Conservation (phyloP, 2,888 invertebrate genomes). For the Myopa testacea region DNA sequence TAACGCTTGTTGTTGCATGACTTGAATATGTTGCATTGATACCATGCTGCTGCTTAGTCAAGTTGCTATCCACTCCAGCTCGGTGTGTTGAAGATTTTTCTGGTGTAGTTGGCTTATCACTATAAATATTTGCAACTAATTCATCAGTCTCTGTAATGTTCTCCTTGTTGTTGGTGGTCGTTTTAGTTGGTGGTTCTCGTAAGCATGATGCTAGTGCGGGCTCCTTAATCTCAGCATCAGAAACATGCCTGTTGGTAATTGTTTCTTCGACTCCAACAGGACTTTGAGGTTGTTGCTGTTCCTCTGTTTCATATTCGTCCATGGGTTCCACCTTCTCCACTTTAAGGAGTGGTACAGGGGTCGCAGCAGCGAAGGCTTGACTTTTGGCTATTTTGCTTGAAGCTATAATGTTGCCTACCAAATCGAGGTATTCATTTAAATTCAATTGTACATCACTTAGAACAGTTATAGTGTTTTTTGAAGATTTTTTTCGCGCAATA, state of each 20-base stretch:
- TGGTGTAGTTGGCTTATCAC: slow-evolving; percentile 40
- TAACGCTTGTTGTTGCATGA: slow-evolving; percentile 66
- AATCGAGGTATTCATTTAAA: slow-evolving; percentile 65
- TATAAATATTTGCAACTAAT: slow-evolving; percentile 51
- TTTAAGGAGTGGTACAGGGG: slow-evolving; percentile 61
- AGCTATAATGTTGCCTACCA: slow-evolving; percentile 67
- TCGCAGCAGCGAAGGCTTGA: slow-evolving; percentile 53
- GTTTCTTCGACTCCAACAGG: not conserved
- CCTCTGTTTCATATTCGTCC: slow-evolving; percentile 56
- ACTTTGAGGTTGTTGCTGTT: slow-evolving; percentile 16
- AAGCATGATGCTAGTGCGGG: slow-evolving; percentile 25
- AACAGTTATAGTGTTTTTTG: slow-evolving; percentile 64
- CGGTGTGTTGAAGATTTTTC: slow-evolving; percentile 31
- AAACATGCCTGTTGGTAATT: not conserved
- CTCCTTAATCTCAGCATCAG: not conserved
- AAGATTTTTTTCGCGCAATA: slow-evolving; percentile 51
- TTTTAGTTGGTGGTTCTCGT: slow-evolving; percentile 47
- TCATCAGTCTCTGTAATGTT: slow-evolving; percentile 50
- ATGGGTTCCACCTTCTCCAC: slow-evolving; percentile 64
- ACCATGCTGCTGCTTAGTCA: slow-evolving; percentile 27
- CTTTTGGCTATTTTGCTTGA: slow-evolving; percentile 61
- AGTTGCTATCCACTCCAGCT: slow-evolving; percentile 38
- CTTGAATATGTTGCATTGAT: slow-evolving; percentile 47
- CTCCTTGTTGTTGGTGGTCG: slow-evolving; percentile 43
- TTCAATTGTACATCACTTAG: slow-evolving; percentile 68